These are phyloP conservation scores for Taxidea taxus DNA, from an alignment of 2,113 vertebrate genomes.

Conservation along the genomic window DNA sequence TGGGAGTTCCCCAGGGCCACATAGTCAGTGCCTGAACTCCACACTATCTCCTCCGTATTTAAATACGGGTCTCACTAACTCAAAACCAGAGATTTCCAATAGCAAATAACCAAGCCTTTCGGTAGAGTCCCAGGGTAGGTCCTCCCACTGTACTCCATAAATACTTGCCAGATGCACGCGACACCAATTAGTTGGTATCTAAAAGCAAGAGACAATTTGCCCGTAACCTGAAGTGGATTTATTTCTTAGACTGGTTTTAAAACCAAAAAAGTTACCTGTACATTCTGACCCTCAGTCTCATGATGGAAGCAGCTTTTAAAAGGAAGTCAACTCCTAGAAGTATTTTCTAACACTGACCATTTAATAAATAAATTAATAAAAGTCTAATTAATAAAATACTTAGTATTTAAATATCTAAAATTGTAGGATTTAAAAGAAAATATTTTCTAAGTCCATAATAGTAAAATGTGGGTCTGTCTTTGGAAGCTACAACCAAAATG, in stretches of 20 bases:
- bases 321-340: neutral
- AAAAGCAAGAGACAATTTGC: neutral
- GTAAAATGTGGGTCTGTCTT: neutral
- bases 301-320: neutral
- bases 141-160: neutral
- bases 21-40: neutral
- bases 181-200: neutral
- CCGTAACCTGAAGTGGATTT: neutral
- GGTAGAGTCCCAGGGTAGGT: neutral
- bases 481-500: neutral
- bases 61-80: neutral
- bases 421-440: neutral
- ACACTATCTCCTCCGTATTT: neutral
- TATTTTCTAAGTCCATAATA: neutral
- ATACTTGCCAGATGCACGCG: neutral
- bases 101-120: neutral
- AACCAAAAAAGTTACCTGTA: neutral
- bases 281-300: neutral
- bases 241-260: neutral
- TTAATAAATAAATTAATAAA: too few species aligned
- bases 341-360: neutral
- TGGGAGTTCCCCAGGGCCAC: neutral
- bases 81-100: neutral
- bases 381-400: neutral
- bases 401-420: neutral